These are phyloP conservation scores for Decapterus maruadsi DNA, from an alignment of 2,797 vertebrate species.

Conservation along the genomic window DNA sequence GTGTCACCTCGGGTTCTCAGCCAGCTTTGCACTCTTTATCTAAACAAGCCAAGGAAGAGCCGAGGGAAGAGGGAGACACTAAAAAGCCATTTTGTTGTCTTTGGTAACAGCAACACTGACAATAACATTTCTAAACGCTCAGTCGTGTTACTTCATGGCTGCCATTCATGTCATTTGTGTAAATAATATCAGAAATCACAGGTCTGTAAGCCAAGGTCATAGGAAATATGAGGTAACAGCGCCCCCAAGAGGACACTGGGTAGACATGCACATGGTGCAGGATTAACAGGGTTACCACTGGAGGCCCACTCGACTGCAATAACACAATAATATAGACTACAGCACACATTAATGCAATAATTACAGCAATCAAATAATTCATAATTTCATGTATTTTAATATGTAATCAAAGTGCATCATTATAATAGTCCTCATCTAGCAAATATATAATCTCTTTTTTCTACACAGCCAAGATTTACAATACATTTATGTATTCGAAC, in stretches of 20 bases:
- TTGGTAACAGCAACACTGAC: conserved; percentile 57
- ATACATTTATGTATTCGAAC: conserved; percentile 53
- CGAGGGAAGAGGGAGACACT: conserved; percentile 63
- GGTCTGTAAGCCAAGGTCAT: conserved; percentile 73
- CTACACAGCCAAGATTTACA: conserved; percentile 69
- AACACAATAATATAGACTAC: conserved; percentile 61
- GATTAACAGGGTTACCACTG: conserved; percentile 62
- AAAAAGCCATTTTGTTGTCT: conserved; percentile 80
- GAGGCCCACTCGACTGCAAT: conserved; percentile 70
- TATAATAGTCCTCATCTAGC: conserved; percentile 37
- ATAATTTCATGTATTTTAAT: conserved; percentile 70
- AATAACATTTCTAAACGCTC: conserved; percentile 39
- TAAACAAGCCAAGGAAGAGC: conserved; percentile 81
- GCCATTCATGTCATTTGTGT: conserved; percentile 57
- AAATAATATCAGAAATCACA: conserved; percentile 49
- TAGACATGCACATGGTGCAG: conserved; percentile 56
- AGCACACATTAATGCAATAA: conserved; percentile 81
- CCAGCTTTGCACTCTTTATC: conserved; percentile 85
- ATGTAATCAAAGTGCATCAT: conserved; percentile 66
- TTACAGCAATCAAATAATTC: conserved; percentile 57
- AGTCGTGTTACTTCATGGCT: conserved; percentile 39
- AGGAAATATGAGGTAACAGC: conserved; percentile 55
- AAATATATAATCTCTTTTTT: conserved; percentile 67
- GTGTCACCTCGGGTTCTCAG: conserved; percentile 77
- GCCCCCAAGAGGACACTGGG: conserved; percentile 68